phyloP scores from a whole-genome alignment of 2,113 vertebrate species.

The Struthidea cinerea region DNA sequence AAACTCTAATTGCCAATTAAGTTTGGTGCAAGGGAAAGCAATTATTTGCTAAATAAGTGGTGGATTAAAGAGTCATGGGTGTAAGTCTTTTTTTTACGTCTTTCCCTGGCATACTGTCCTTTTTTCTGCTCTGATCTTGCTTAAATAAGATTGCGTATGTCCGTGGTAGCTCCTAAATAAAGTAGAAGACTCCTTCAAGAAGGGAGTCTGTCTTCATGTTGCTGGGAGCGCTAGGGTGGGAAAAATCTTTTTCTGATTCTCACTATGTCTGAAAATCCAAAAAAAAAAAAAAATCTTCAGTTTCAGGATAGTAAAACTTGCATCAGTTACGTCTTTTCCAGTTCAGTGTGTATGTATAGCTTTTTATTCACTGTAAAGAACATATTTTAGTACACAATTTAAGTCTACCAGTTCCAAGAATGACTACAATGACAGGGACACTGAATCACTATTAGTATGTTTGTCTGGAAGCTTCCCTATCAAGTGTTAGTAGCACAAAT shows the following conservation, averaged over 20 bases:
- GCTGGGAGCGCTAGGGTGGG: background rate
- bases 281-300: background rate
- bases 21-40: background rate
- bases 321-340: background rate
- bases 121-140: background rate
- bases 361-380: background rate
- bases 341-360: background rate
- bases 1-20: constrained; percentile 32
- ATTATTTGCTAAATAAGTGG: background rate
- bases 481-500: background rate
- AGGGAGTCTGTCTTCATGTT: background rate
- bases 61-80: background rate
- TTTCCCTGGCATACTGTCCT: background rate
- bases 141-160: background rate
- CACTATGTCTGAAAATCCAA: background rate
- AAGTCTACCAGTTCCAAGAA: background rate
- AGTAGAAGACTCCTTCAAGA: background rate
- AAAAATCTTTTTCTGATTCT: background rate
- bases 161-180: background rate
- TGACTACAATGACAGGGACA: background rate
- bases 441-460: background rate
- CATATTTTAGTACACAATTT: background rate
- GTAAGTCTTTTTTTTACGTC: background rate
- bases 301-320: background rate
- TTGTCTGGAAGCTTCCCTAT: background rate